These are phyloP conservation scores for Silurus meridionalis DNA, from an alignment of 2,113 vertebrate species.

Conservation along the genomic window DNA sequence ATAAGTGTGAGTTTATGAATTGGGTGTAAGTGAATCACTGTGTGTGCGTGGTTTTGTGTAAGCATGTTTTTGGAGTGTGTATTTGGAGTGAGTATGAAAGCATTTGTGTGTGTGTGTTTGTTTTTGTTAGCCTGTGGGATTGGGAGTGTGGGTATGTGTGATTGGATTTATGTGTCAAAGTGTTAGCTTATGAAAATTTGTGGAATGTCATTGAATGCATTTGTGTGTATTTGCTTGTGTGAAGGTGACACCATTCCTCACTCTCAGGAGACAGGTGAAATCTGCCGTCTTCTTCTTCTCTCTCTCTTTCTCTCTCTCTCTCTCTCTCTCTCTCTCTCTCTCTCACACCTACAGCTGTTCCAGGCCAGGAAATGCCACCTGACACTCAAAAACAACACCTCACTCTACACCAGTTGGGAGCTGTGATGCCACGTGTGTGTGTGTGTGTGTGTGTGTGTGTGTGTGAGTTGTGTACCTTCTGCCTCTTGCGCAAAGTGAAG, in stretches of 20 bases:
- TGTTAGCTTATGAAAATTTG: background rate
- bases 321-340: background rate
- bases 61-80: background rate
- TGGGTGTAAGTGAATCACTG: background rate
- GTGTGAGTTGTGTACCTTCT: conserved; percentile 69
- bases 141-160: background rate
- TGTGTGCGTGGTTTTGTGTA: background rate
- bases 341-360: conserved; percentile 24
- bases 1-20: background rate
- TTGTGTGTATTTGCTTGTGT: background rate
- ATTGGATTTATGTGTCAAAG: background rate
- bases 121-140: background rate
- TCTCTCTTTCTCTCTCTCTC: background rate
- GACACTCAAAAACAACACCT: conserved; percentile 23
- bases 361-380: conserved; percentile 29
- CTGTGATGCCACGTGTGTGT: background rate
- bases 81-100: background rate
- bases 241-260: conserved; percentile 39
- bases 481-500: conserved; percentile 77
- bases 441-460: conserved; percentile 24
- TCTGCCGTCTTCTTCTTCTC: background rate
- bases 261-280: conserved; percentile 31
- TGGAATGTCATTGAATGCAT: background rate
- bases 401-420: background rate
- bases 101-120: background rate